Base-by-base conservation (phyloP, 2,113 vertebrate species). In the Etheostoma cragini region DNA sequence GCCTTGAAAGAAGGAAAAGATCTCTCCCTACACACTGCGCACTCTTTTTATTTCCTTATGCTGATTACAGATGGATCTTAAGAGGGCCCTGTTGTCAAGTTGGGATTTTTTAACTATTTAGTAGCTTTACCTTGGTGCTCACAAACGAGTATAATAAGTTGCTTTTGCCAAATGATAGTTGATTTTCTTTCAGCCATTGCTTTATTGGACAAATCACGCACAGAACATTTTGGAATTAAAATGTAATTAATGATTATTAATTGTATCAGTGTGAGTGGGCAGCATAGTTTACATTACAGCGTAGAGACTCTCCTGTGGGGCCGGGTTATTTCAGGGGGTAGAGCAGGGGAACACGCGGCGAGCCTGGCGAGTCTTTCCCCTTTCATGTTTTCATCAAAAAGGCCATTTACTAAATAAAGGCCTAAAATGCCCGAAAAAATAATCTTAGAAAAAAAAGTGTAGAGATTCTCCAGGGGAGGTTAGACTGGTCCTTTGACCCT, bases 401-500 rank as follows among this genome's bases (percentile, higher is more conserved):
- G 26, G 26, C 26, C 26, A 26, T 26, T 26, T 26, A 26, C 26
- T 2, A 26, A 26, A 26, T 26, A 26, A 26, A 26, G 26, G 26
- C 26, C 26, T 26, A 26, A 26, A 26, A 26, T 26, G 26, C 26
- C n/a, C n/a, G n/a, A n/a, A n/a, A n/a, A n/a, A n/a, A n/a, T n/a
- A n/a, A n/a, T n/a, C n/a, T n/a, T n/a, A n/a, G n/a, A 26, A 26
- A 26, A 26, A 26, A 26, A 26, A 26, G 26, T 26, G 26, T 26
- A 26, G 26, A 26, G 26, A 26, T 3, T 26, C 26, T 26, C 26
- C 26, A 38, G 35, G 53, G 62, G 50, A 35, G 50, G 63, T 76
- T 62, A 73, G 24, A 50, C 49, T 73, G 52, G 19, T 21, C 14
- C 50, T 63, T 3, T 72, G 66, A 73, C 75, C 68, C 68, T 72